A percentile compares a stretch with the other conserved stretches of the same genome.
phyloP scores from a whole-genome alignment of 1,140 invertebrate genomes.

The Popillia japonica region DNA sequence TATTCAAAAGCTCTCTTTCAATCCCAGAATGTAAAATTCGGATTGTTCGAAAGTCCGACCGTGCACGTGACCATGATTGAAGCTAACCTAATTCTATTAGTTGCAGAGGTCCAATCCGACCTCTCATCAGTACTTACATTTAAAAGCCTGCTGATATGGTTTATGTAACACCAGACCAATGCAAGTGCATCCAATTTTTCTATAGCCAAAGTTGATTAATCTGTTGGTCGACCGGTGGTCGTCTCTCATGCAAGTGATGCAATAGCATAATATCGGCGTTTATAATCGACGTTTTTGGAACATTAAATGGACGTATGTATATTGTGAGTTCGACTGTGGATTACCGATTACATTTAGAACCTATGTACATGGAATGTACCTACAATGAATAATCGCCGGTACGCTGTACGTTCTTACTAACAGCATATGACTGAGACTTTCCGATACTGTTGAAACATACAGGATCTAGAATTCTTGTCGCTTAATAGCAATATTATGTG shows the following conservation, averaged over 20 bases:
- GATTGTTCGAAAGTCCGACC: no score
- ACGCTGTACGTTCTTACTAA: neutral
- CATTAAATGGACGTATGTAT: slow-evolving; percentile 27
- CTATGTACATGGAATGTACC: no score
- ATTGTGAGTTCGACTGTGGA: slow-evolving; percentile 21
- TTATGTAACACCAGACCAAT: neutral
- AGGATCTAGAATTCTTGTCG: neutral
- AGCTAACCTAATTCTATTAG: slow-evolving; percentile 30
- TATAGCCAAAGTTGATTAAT: neutral
- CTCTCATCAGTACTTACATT: slow-evolving; percentile 28
- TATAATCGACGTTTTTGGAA: slow-evolving; percentile 30
- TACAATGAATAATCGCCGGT: neutral
- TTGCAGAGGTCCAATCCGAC: slow-evolving; percentile 18
- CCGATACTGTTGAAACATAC: neutral
- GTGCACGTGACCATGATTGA: slow-evolving; percentile 18
- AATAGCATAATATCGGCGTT: slow-evolving; percentile 23
- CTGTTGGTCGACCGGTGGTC: neutral
- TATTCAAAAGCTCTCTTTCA: neutral
- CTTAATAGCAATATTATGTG: neutral
- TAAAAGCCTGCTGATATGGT: slow-evolving; percentile 7
- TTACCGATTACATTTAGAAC: slow-evolving; percentile 28
- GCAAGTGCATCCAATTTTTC: neutral
- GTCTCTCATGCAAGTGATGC: slow-evolving; percentile 1
- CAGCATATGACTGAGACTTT: neutral
- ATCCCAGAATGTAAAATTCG: neutral